Base-by-base conservation (phyloP, 2,113 vertebrate genomes). In the Callaeas wilsoni region DNA sequence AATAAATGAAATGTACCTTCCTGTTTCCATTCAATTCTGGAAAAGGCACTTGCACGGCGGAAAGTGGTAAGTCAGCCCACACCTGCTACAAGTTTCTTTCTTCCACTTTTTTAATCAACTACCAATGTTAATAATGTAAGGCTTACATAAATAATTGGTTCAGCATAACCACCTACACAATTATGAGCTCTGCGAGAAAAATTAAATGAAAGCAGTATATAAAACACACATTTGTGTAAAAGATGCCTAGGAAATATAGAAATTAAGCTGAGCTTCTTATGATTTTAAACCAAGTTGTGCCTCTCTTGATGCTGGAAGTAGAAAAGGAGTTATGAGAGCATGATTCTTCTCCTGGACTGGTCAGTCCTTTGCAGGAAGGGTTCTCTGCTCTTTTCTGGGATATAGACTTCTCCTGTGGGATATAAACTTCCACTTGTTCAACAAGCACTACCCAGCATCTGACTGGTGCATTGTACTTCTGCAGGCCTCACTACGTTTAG, bases 1-100 rank as follows among this genome's bases (percentile, higher is more conserved):
- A 91, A 94, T 87, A 91, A 87, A 84, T 71, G 12, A 87, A 86
- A 89, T 17, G 20, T 29, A 87, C 65, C 62, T 93, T 93, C 57
- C 57, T 85, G 37, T 73, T 91, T 57, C 41, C 49, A 76, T 39
- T 20, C 25, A 59, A 0, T 86, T 93, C 67, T 90, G 68, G 50
- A 94, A 94, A 91, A 73, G 41, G 6, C 25, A 71, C 16, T 85
- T 65, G 26, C 11, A 50, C 21, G 50, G 53, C 4, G 7, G 32
- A 26, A 49, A 84, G 62, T 17, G 29, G 7, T 44, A 89, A 84
- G 29, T 53, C 65, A 92, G 21, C 13, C 25, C 41, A 70, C 3
- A 33, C 35, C 42, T 80, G 22, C 60, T 80, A 42, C 0, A 7
- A 80, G 14, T 69, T 87, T 32, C 14, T 59, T 84, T 62, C 60